A percentile compares a stretch with the other conserved stretches of the same genome.
These are phyloP conservation scores for Zootermopsis nevadensis DNA, from an alignment of 2,888 invertebrate genomes.

Conservation along the genomic window DNA sequence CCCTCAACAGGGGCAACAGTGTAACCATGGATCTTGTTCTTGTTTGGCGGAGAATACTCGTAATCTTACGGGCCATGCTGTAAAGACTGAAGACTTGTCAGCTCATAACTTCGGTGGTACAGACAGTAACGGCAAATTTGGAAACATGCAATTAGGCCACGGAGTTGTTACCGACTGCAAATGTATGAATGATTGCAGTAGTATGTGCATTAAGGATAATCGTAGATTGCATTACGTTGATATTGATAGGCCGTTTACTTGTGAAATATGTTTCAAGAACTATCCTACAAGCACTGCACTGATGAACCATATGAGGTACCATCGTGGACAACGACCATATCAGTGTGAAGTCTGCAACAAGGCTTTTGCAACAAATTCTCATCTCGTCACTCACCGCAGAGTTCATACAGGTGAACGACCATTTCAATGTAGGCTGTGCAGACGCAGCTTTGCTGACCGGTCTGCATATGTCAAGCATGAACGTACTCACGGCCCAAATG, in stretches of 20 bases:
- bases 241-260: conserved; percentile 5
- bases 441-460: conserved; percentile 53
- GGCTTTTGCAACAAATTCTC: conserved; percentile 54
- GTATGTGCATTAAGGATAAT: background rate
- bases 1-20: background rate
- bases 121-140: too few species aligned
- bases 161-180: background rate
- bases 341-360: conserved; percentile 54
- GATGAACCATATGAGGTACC: conserved; percentile 53
- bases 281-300: conserved; percentile 49
- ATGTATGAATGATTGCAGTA: background rate
- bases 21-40: background rate
- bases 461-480: conserved; percentile 55
- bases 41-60: background rate
- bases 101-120: background rate
- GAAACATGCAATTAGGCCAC: too few species aligned
- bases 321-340: conserved; percentile 51
- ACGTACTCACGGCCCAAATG: conserved; percentile 54
- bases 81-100: background rate
- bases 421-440: conserved; percentile 52
- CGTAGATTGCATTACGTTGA: conserved; percentile 7
- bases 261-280: conserved; percentile 46
- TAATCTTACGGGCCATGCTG: background rate
- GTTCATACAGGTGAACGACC: conserved; percentile 54
- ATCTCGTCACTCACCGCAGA: conserved; percentile 52